Percentiles rank a stretch among this genome's conserved stretches.
phyloP scores from a whole-genome alignment of 2,888 invertebrate species.

The Aproaerema taeniolella region DNA sequence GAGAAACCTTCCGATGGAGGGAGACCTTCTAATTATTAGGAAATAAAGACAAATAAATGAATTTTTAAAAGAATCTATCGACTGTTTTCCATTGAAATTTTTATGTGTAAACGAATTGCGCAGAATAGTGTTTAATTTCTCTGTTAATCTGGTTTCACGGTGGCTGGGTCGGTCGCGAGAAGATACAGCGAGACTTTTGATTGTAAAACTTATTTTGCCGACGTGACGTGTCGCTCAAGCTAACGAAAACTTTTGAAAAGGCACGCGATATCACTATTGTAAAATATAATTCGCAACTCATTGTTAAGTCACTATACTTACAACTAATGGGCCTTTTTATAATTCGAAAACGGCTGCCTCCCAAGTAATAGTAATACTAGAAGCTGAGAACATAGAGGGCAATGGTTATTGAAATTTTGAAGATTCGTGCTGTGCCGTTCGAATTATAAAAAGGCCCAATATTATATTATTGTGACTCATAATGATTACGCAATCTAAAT shows the following conservation, averaged over 20 bases:
- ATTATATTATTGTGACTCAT: too few species aligned
- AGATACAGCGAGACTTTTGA: neutral
- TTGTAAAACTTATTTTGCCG: constrained; percentile 5
- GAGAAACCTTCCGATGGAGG: constrained; percentile 25
- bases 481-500: constrained; percentile 7
- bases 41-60: constrained; percentile 58
- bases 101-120: constrained; percentile 19
- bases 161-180: constrained; percentile 8
- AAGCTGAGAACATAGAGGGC: too few species aligned
- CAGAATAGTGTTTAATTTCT: constrained; percentile 21
- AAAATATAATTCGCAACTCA: too few species aligned
- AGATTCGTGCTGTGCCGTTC: too few species aligned
- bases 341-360: too few species aligned
- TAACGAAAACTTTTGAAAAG: constrained; percentile 4
- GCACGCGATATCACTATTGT: too few species aligned
- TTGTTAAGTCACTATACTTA: too few species aligned
- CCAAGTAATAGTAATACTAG: too few species aligned
- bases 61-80: constrained; percentile 51
- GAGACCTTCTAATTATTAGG: constrained; percentile 43
- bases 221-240: constrained; percentile 4
- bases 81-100: constrained; percentile 51
- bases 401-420: too few species aligned
- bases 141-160: constrained; percentile 20
- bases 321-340: too few species aligned
- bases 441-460: too few species aligned